Evolutionary conservation across 1,140 invertebrate species (phyloP).

Genomic region (Ganaspis sp.): DNA sequence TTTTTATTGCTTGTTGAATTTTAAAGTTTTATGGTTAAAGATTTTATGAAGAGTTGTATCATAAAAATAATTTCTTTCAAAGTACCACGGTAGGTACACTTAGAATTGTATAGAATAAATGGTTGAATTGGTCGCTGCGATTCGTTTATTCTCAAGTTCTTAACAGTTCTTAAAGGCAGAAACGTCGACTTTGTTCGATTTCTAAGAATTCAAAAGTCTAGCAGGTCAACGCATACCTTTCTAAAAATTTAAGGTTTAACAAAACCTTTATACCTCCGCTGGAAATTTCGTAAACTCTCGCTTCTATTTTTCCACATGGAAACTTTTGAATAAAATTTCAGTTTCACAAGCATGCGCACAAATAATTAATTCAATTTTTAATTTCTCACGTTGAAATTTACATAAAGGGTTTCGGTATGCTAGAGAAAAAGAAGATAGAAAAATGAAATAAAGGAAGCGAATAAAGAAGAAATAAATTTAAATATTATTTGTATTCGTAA

Average conservation of each 20-base stretch:
- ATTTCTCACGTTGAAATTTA: too few species aligned
- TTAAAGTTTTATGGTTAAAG: too few species aligned
- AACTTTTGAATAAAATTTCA: constrained; percentile 4
- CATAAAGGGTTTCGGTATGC: too few species aligned
- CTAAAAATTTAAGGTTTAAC: neutral
- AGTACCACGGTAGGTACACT: neutral
- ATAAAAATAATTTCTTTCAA: neutral
- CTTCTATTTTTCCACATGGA: neutral
- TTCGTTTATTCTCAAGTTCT: neutral
- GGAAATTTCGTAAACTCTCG: constrained; percentile 10
- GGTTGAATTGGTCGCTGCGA: neutral
- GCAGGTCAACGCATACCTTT: constrained; percentile 23
- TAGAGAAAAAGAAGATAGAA: too few species aligned
- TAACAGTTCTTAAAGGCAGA: neutral
- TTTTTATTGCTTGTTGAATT: too few species aligned
- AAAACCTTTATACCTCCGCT: constrained; percentile 20
- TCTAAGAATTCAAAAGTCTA: neutral
- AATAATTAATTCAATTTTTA: too few species aligned
- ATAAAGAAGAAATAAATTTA: too few species aligned
- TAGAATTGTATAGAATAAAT: neutral
- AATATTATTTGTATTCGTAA: too few species aligned
- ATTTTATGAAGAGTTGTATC: too few species aligned
- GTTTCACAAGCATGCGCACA: neutral
- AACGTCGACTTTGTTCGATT: constrained; percentile 21
- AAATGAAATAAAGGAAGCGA: too few species aligned